Conservation (phyloP, 2,888 invertebrate genomes). For the Megastigmus dorsalis region DNA sequence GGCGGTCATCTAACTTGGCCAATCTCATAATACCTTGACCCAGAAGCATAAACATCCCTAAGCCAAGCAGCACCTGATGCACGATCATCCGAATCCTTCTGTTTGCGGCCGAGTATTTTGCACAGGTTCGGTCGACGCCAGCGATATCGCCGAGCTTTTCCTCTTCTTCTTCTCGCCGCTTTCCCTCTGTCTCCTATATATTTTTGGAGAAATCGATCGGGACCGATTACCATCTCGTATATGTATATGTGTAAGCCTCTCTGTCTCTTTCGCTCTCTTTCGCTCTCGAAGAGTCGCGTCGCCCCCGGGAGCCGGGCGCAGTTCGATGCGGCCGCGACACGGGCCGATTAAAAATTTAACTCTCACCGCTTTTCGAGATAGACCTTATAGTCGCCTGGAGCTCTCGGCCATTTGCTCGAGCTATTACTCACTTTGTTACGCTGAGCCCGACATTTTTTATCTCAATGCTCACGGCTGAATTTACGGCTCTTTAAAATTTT, state of each 20-base stretch:
- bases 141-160: conserved; percentile 1
- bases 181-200: not conserved
- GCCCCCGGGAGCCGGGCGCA: not conserved
- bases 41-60: not conserved
- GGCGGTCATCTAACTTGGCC: too few relatives aligned
- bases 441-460: too few relatives aligned
- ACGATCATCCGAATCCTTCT: too few relatives aligned
- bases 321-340: not conserved
- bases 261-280: too few relatives aligned
- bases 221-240: conserved; percentile 1
- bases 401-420: not conserved
- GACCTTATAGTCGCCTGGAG: not conserved
- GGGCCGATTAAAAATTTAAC: conserved; percentile 29
- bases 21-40: too few relatives aligned
- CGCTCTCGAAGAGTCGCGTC: too few relatives aligned
- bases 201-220: not conserved
- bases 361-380: not conserved
- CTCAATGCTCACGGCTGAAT: not conserved
- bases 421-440: not conserved
- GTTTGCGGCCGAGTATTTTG: too few relatives aligned
- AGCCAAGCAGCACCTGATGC: too few relatives aligned
- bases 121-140: too few relatives aligned
- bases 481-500: not conserved
- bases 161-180: not conserved
- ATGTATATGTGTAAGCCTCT: too few relatives aligned